A percentile compares a stretch with the other conserved stretches of the same genome.
These are phyloP conservation scores for Fulica atra DNA, from an alignment of 2,113 vertebrate species.

Conservation along the genomic window DNA sequence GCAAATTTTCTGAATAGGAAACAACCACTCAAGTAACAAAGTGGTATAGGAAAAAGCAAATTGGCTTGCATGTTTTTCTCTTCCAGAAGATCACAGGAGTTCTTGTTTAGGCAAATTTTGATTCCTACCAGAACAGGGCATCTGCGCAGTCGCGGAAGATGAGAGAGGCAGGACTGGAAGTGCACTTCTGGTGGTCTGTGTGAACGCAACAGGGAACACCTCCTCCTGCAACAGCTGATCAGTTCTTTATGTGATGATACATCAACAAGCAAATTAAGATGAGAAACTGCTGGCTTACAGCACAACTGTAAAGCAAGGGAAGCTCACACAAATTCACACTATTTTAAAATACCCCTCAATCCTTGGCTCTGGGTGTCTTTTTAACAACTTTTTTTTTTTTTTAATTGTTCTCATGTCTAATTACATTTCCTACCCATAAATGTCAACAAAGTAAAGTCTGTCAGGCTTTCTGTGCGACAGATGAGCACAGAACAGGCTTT, in stretches of 20 bases:
- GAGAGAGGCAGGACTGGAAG: not conserved
- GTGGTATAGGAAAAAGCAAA: not conserved
- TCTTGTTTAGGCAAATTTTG: not conserved
- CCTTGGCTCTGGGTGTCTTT: not conserved
- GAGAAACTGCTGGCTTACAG: not conserved
- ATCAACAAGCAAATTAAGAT: not conserved
- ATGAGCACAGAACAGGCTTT: not conserved
- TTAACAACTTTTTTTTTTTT: not conserved
- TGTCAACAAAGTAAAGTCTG: not conserved
- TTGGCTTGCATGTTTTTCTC: not conserved
- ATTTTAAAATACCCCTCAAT: not conserved
- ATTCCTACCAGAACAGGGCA: not conserved
- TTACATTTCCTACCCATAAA: not conserved
- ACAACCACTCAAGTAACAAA: not conserved
- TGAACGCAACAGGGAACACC: not conserved
- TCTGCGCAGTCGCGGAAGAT: rapidly evolving
- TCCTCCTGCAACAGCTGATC: not conserved
- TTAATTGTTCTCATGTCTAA: not conserved
- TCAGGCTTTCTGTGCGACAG: not conserved
- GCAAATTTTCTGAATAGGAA: not conserved
- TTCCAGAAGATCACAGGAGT: not conserved
- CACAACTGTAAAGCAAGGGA: not conserved
- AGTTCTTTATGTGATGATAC: not conserved
- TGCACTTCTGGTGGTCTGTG: not conserved
- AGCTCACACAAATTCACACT: not conserved